Evolutionary conservation across 1,140 invertebrate genomes (phyloP), one percentile per base, ranked within the genome.

Genomic region (Dicyema japonicum): DNA sequence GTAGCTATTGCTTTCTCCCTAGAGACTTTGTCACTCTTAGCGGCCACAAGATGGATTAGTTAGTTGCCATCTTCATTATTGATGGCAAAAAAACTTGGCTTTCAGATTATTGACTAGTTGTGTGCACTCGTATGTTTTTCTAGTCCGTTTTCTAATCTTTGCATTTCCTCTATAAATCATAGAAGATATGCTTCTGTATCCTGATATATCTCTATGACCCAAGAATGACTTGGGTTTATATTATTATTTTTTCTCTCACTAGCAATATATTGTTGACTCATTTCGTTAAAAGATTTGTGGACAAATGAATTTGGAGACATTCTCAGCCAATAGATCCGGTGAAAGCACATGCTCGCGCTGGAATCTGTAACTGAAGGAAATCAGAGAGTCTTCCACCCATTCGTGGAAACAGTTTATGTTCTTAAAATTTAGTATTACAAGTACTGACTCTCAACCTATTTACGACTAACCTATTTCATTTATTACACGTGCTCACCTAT

Each of bases 331-430:
- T 22, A 47, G 42, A 27, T 57, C 52, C 15, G 24, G 21, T 7
- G 33, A 13, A 5, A 26, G 64, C 35, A 66, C 57, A 11, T 78
- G 52, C 39, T 75, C 67, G 36, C 66, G 61, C 23, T 88, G 50
- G 47, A 85, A 88, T 37, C 66, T 62, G 44, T 67, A 64, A 18
- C 74, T 71, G 1, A 88, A 78, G 15, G 72, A 75, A 24, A 75
- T 65, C n/a, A 80, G 49, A 15, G 74, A 74, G 51, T 85, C 72
- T 55, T 80, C 70, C 11, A 78, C 78, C 57, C 80, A 90, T 29
- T 82, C 74, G 42, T 88, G 75, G 47, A 88, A 88, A 76, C 78
- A 90, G 49, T 85, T 78, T 33, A 85, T 78, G 29, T 66, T 65
- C 8, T 76, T 82, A 40, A 71, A 75, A 49, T 80, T 88, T 33